Conservation (phyloP, 2,113 vertebrate species). For the Isurus oxyrinchus region DNA sequence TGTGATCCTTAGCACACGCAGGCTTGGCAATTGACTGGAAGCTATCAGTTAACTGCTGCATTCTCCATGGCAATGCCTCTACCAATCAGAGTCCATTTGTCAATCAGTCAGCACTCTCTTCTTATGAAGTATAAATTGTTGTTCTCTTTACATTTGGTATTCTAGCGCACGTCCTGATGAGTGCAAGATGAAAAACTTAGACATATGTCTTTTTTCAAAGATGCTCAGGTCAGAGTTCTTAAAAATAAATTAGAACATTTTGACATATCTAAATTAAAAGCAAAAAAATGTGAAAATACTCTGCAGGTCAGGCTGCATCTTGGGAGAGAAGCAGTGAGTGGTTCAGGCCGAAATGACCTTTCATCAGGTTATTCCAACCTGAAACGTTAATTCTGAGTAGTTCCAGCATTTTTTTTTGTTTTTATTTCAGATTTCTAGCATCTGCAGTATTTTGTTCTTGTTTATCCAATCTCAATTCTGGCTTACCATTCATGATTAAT, state of each 20-base stretch:
- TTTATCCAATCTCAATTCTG: background rate
- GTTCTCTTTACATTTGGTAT: no score
- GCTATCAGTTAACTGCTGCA: no score
- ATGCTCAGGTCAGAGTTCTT: background rate
- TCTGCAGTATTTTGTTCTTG: background rate
- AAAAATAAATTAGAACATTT: background rate
- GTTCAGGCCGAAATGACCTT: background rate
- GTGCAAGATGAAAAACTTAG: no score
- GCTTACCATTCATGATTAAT: conserved; percentile 92
- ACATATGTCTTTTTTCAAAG: no score
- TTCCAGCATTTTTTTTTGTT: background rate
- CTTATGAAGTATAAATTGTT: no score
- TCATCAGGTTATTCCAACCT: background rate
- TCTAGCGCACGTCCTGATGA: no score
- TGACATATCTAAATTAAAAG: background rate
- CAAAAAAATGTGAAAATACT: background rate
- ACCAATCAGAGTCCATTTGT: no score
- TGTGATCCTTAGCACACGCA: no score
- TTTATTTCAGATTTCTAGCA: background rate
- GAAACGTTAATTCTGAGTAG: background rate
- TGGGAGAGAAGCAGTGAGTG: background rate
- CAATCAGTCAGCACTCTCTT: no score
- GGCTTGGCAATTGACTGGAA: no score
- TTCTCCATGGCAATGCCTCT: no score
- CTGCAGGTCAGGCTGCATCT: background rate